Evolutionary conservation across 2,888 invertebrate genomes (phyloP).

Genomic region (Fissipunctia ypsillon): DNA sequence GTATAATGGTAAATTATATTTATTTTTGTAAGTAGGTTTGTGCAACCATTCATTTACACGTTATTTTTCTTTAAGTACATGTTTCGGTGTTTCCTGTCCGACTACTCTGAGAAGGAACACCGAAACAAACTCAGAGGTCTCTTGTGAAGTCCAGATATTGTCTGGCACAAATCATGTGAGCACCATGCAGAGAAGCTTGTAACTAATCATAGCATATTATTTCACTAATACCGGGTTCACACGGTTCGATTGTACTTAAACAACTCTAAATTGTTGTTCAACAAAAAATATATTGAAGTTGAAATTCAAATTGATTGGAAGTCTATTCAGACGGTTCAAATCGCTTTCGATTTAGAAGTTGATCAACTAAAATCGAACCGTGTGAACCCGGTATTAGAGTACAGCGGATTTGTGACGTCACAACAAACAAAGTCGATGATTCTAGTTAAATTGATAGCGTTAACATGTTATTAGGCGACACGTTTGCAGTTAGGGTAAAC

Average conservation of each 20-base stretch:
- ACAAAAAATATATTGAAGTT: neutral
- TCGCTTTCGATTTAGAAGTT: neutral
- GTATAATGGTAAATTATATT: neutral
- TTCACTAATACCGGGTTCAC: neutral
- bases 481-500: neutral
- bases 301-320: neutral
- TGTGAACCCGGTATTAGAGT: neutral
- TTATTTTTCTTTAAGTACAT: neutral
- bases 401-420: neutral
- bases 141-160: neutral
- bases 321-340: neutral
- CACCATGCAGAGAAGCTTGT: neutral
- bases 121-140: too few species aligned
- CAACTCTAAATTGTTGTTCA: too few species aligned
- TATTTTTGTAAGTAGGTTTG: neutral
- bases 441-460: neutral
- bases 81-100: neutral
- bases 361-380: neutral
- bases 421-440: slow-evolving; percentile 1
- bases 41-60: neutral
- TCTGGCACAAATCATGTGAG: too few species aligned
- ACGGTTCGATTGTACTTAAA: too few species aligned
- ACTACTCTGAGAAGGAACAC: neutral
- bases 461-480: neutral
- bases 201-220: neutral